A percentile compares a stretch with the other conserved stretches of the same genome.
Conservation (phyloP, 2,113 vertebrate species). For the Oryzias celebensis region DNA sequence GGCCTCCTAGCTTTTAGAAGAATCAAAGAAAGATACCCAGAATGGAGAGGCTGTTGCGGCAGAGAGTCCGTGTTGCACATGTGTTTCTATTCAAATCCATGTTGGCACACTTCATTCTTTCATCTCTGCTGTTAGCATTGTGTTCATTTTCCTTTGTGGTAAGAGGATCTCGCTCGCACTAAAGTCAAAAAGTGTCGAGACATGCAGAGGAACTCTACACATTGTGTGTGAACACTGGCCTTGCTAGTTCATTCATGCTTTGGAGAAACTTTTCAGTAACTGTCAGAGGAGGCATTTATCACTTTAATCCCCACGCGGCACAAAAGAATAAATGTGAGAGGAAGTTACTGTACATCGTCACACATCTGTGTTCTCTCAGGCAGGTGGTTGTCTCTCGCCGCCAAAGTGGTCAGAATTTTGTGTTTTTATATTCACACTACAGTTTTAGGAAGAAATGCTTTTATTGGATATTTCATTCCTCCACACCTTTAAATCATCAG, state of each 20-base stretch:
- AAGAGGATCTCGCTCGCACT: conserved; percentile 18
- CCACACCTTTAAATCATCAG: no score
- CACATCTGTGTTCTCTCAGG: conserved; percentile 59
- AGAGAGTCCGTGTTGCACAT: conserved; percentile 37
- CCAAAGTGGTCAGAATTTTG: conserved; percentile 37
- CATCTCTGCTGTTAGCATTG: conserved; percentile 22
- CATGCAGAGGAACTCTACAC: conserved; percentile 41
- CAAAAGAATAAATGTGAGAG: conserved; percentile 67
- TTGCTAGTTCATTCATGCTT: conserved; percentile 68
- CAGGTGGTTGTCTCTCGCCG: conserved; percentile 72
- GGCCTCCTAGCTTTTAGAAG: conserved; percentile 29
- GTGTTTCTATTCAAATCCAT: conserved; percentile 42
- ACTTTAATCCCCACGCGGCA: conserved; percentile 73
- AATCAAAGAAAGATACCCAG: conserved; percentile 47
- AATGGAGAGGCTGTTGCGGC: conserved; percentile 21
- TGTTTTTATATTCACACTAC: no score
- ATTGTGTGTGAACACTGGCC: conserved; percentile 41
- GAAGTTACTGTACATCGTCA: conserved; percentile 61
- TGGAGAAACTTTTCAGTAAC: conserved; percentile 65
- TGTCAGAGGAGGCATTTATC: conserved; percentile 71
- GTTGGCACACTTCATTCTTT: conserved; percentile 20
- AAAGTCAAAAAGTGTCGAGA: conserved; percentile 53
- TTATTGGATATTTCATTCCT: no score
- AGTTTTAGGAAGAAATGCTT: no score
- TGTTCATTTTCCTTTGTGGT: conserved; percentile 33